Base-by-base conservation (phyloP, 2,797 vertebrate species). In the Pyrocephalus nanus region DNA sequence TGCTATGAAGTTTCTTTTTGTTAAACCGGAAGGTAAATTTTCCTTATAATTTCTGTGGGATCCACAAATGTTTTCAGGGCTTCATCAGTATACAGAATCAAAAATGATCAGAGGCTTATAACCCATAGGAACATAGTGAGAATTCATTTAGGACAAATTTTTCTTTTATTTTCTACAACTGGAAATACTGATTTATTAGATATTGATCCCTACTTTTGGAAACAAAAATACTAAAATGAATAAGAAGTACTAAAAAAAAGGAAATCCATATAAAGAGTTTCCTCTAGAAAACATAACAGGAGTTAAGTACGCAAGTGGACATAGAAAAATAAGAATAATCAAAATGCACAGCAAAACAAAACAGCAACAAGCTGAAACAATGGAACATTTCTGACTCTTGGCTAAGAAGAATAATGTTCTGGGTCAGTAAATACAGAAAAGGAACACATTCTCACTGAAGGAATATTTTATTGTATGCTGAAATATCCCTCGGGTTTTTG, bases 241-340 rank as follows among this genome's bases (percentile, higher is more conserved):
- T 92, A 96, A 97, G 86, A 95, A 92, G 67, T 91, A 94, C 85
- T 94, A 96, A 74, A 97, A 94, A 89, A 47, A 90, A 97, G 95
- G 97, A 97, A 97, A 96, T 96, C 62, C 92, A 76, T 79, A 97
- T 91, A 76, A 96, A 97, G 92, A 96, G 43, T 91, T 97, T 98
- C 97, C 97, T 97, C 97, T 97, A 96, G 97, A 97, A 98, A 98
- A 97, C 8, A 82, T 96, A 97, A 96, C 96, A 95, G 75, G 97
- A 96, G 53, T 89, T 95, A 93, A 97, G 96, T 96, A 96, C 88
- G 97, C 87, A 97, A 93, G 94, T 95, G 97, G 95, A 97, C 96
- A 96, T 84, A 96, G 93, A 76, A 76, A 96, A 92, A 82, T 91
- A 96, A 96, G 92, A 94, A 93, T 94, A 96, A 89, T 92, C 43